Evolutionary conservation across 2,113 vertebrate species (phyloP).

Genomic region (Pituophis catenifer): DNA sequence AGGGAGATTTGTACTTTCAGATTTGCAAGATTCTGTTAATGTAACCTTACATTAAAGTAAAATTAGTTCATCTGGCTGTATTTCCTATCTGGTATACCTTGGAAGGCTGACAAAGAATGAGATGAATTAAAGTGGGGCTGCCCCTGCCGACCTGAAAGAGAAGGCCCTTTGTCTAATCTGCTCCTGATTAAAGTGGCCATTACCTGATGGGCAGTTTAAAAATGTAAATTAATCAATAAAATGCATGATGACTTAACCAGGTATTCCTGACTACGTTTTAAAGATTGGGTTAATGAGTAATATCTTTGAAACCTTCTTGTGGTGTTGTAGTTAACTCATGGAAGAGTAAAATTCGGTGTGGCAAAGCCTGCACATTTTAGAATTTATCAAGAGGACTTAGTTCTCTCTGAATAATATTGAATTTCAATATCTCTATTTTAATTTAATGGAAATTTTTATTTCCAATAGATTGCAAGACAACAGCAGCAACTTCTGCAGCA

Average conservation of each 20-base stretch:
- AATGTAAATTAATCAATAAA: background rate
- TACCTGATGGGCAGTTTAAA: background rate
- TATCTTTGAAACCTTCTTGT: background rate
- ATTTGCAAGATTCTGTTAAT: background rate
- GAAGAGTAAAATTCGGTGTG: slow-evolving; percentile 9
- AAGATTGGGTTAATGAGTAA: background rate
- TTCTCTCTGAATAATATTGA: slow-evolving; percentile 45
- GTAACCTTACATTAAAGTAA: background rate
- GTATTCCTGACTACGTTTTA: background rate
- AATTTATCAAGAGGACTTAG: slow-evolving; percentile 39
- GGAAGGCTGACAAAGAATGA: background rate
- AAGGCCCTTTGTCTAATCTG: background rate
- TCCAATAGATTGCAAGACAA: slow-evolving; percentile 94
- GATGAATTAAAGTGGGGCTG: background rate
- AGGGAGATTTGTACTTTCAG: background rate
- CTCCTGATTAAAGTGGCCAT: background rate
- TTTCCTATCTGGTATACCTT: background rate
- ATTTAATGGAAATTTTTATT: slow-evolving; percentile 74
- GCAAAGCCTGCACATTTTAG: slow-evolving; percentile 33
- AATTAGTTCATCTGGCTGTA: background rate
- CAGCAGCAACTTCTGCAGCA: slow-evolving; percentile 99
- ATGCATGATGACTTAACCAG: background rate
- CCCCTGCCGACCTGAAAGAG: background rate
- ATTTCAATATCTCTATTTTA: slow-evolving; percentile 60
- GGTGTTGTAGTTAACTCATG: slow-evolving; percentile 12